A percentile compares a stretch with the other conserved stretches of the same genome.
Conservation (phyloP, 2,113 vertebrate genomes). For the Esox niger region DNA sequence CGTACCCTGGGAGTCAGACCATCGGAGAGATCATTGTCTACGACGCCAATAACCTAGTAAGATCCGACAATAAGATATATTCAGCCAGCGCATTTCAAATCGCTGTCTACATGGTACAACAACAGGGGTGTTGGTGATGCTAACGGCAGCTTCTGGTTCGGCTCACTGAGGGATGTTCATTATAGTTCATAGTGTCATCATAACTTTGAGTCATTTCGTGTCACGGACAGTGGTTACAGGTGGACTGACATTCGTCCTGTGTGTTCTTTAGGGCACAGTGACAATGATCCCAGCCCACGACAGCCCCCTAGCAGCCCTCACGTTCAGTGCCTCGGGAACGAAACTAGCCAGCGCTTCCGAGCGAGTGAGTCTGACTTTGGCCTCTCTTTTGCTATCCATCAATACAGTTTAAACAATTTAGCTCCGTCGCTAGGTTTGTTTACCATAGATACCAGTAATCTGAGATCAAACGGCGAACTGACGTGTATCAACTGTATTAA, state of each 20-base stretch:
- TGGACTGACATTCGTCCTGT: background rate
- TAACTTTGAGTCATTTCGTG: background rate
- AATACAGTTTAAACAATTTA: no score
- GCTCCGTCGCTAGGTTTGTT: no score
- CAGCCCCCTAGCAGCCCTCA: conserved; percentile 85
- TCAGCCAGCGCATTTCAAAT: background rate
- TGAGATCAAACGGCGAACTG: no score
- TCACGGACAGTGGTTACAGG: background rate
- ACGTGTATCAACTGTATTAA: no score
- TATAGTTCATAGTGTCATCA: no score
- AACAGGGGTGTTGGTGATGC: no score
- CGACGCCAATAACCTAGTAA: conserved; percentile 91
- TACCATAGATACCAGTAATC: no score
- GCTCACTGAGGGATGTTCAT: no score
- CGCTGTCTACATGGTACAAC: background rate
- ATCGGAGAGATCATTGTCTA: conserved; percentile 91
- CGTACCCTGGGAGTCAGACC: conserved; percentile 86
- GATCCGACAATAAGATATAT: conserved; percentile 25
- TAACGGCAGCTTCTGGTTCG: no score
- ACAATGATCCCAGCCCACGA: conserved; percentile 88
- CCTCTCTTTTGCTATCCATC: background rate
- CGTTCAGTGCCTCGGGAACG: conserved; percentile 83
- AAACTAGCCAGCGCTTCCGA: conserved; percentile 91
- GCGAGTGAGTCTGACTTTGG: conserved; percentile 70
- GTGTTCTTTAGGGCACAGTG: conserved; percentile 75